Base-by-base conservation (phyloP, 2,113 vertebrate genomes). In the Solea solea region DNA sequence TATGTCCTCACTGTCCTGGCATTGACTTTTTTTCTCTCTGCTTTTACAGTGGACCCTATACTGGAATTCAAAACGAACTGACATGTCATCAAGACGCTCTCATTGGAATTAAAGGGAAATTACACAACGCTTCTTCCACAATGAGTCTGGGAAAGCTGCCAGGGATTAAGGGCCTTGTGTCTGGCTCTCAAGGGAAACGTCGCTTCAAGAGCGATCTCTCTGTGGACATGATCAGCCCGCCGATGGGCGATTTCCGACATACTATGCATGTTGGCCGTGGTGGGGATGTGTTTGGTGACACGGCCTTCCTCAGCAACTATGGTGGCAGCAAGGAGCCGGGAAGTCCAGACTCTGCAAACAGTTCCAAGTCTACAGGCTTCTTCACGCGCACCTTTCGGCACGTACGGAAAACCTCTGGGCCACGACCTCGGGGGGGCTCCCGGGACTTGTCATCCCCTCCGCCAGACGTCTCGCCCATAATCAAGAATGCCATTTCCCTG, bases 211-310 rank as follows among this genome's bases (percentile, higher is more conserved):
- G 93, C 0, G 94, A 96, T 68, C 93, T 99, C 74, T 98, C 96
- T 0, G 91, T 96, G 0, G 97, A 98, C 77, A 99, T 99, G 97
- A 98, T 99, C 91, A 97, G 97, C 88, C 94, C 94, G 0, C 97
- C 97, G 0, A 81, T 99, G 11, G 96, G 94, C 0, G 97, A 99
- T 92, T 98, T 99, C 76, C 95, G 96, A 14, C 97, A 99, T 81
- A 98, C 97, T 41, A 98, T 99, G 97, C 97, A 99, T 0, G 97
- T 98, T 25, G 97, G 97, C 13, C 96, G 95, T 0, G 96, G 96
- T 0, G 97, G 97, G 0, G 97, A 99, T 0, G 96, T 96, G 68
- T 99, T 99, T 0, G 97, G 97, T 0, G 97, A 99, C 89, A 98
- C 97, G 42, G 96, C 97, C n/a, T 99, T 99, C 89, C 96, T 99